A percentile compares a stretch with the other conserved stretches of the same genome.
These are phyloP conservation scores for Mycetomoellerius zeteki DNA, from an alignment of 1,140 invertebrate species.

Conservation along the genomic window DNA sequence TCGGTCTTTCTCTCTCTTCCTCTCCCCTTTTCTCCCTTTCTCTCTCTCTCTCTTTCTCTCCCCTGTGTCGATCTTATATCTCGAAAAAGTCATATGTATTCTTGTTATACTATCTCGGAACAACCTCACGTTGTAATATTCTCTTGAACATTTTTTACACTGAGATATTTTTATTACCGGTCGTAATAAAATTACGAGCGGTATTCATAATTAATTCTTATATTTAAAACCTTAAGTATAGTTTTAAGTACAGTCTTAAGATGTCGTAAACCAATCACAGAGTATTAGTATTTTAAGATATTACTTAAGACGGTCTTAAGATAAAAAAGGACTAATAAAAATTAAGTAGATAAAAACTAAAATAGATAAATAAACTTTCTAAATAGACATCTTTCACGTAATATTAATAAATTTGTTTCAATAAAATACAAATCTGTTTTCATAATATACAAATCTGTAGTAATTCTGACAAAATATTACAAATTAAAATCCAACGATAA, in stretches of 20 bases:
- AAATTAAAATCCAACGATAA: background rate
- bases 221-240: no score
- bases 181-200: no score
- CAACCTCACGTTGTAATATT: slow-evolving; percentile 9
- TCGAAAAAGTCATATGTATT: slow-evolving; percentile 38
- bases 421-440: no score
- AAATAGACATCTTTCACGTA: background rate
- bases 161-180: slow-evolving; percentile 30
- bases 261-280: no score
- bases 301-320: no score
- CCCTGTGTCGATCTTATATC: background rate
- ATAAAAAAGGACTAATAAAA: background rate
- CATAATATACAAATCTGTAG: no score
- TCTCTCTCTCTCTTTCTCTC: background rate
- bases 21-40: background rate
- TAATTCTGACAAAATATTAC: background rate
- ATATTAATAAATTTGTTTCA: slow-evolving; percentile 10
- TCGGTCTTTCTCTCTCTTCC: background rate
- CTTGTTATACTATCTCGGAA: background rate
- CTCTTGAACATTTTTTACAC: background rate
- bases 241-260: no score
- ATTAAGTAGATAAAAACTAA: background rate
- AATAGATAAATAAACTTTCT: background rate
- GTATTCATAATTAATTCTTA: background rate
- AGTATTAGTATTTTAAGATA: no score